A percentile compares a stretch with the other conserved stretches of the same genome.
Conservation (phyloP, 2,888 invertebrate genomes). For the Augochlorella aurata region DNA sequence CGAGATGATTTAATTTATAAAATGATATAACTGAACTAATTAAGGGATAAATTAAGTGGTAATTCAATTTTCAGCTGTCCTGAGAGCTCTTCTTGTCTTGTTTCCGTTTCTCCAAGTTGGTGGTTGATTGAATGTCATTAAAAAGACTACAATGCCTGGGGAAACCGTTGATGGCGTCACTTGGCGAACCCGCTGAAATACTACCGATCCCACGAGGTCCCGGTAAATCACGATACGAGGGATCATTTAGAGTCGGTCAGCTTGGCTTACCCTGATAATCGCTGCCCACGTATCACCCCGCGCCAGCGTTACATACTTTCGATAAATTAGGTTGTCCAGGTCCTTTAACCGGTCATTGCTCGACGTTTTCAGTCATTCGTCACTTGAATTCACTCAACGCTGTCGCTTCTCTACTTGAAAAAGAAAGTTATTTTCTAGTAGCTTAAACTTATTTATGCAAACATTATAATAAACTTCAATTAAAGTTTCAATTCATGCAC, state of each 20-base stretch:
- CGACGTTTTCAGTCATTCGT: background rate
- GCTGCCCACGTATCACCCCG: conserved; percentile 57
- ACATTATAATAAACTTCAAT: too few species aligned
- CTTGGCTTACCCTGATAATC: conserved; percentile 62
- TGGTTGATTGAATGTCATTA: too few species aligned
- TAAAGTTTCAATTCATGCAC: too few species aligned
- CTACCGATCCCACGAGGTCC: conserved; percentile 47
- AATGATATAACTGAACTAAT: too few species aligned
- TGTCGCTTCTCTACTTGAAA: background rate
- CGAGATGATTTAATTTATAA: too few species aligned
- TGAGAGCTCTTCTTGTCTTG: too few species aligned
- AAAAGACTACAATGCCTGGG: too few species aligned
- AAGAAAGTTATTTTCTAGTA: too few species aligned
- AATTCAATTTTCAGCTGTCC: too few species aligned
- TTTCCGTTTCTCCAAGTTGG: too few species aligned
- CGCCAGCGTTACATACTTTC: conserved; percentile 55
- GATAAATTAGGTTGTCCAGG: conserved; percentile 56
- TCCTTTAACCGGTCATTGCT: conserved; percentile 30
- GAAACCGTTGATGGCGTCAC: conserved; percentile 23
- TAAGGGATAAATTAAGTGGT: too few species aligned
- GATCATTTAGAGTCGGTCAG: conserved; percentile 63
- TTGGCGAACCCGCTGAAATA: conserved; percentile 55
- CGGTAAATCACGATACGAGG: conserved; percentile 69
- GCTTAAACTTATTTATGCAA: too few species aligned
- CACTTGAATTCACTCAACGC: background rate